Evolutionary conservation across 2,113 vertebrate species (phyloP).

Genomic region (Peromyscus californicus): DNA sequence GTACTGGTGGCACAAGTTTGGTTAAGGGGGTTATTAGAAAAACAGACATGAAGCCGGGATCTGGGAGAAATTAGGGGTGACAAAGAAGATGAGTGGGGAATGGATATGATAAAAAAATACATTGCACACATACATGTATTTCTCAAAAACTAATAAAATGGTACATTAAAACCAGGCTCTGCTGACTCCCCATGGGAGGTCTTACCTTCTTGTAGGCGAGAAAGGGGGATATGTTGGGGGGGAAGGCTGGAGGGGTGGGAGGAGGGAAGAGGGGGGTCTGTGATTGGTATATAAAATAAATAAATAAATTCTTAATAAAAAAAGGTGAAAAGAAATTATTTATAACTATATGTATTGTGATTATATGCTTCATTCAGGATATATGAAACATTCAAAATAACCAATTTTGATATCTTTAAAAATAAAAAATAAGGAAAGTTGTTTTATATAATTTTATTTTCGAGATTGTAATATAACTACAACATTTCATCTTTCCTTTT

Average conservation of each 20-base stretch:
- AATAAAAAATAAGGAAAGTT: no score
- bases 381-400: neutral
- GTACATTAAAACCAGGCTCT: neutral
- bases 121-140: neutral
- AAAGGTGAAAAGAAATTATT: neutral
- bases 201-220: no score
- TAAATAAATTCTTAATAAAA: no score
- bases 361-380: neutral
- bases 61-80: neutral
- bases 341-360: neutral
- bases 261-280: no score
- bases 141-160: neutral
- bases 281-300: no score
- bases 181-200: no score
- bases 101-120: neutral
- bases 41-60: neutral
- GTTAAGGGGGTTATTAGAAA: neutral
- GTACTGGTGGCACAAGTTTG: neutral
- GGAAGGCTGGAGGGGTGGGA: no score
- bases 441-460: neutral
- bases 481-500: neutral
- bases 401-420: neutral
- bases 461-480: neutral
- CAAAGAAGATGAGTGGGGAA: neutral
- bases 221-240: no score